Base-by-base conservation (phyloP, 2,797 vertebrate genomes). In the Florisuga fusca region DNA sequence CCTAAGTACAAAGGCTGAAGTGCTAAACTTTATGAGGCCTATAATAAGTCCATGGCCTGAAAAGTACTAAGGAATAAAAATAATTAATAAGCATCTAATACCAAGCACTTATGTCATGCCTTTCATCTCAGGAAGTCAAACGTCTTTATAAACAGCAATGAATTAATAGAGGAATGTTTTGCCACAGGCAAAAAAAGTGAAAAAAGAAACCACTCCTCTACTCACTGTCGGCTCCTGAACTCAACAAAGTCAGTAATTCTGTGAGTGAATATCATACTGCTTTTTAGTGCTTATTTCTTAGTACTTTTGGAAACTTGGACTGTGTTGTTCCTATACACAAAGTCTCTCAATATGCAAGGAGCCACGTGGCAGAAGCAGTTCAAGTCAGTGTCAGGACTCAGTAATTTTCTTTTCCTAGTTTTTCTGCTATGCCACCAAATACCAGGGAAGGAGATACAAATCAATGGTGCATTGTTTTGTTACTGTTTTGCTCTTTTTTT, bases 91-190 rank as follows among this genome's bases (percentile, higher is more conserved):
- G 93, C 9, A 82, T 71, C 19, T 87, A 93, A 82, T 95, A 87
- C 41, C 71, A 94, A 95, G 84, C 53, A 93, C 77, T 94, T 95
- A 77, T 88, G 88, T 82, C 86, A 90, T 73, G 71, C 38, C 80
- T 95, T 95, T 95, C 86, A 95, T 96, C 84, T 77, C 9, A 95
- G 93, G 88, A 96, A 96, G 86, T 95, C 71, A 87, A 93, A 74
- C 72, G 71, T 68, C 84, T 93, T 94, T 89, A 89, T 84, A 95
- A 94, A 93, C 63, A 94, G 63, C 74, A 90, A 61, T 63, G 90
- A 93, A 93, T 95, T 92, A 93, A 89, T 61, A 79, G 48, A 82
- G 53, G 86, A 96, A 92, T 92, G 61, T 85, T 89, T 95, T 95
- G 87, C 94, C 89, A 83, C 31, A 64, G 93, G 94, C 90, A 20